Evolutionary conservation across 2,797 vertebrate species (phyloP).

Genomic region (Pelobates cultripes): DNA sequence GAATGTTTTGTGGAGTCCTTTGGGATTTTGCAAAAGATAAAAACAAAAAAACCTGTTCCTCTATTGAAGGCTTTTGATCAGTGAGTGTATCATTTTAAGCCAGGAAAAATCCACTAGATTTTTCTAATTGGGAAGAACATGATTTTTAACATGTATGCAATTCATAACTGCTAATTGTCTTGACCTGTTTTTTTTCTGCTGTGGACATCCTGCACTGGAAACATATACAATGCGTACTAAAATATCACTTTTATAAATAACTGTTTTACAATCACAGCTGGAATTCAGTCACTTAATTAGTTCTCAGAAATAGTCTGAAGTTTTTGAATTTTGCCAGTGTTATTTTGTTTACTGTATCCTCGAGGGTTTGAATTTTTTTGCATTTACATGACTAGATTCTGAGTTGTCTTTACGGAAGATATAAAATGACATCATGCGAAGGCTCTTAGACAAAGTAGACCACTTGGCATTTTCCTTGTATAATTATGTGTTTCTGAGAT

Average conservation of each 20-base stretch:
- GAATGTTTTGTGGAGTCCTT: constrained; percentile 1
- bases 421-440: too few relatives aligned
- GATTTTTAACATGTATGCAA: constrained; percentile 1
- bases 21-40: constrained; percentile 6
- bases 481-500: too few relatives aligned
- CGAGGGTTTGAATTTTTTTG: background rate
- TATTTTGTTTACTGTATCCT: background rate
- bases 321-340: background rate
- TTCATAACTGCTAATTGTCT: background rate
- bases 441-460: too few relatives aligned
- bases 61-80: constrained; percentile 11
- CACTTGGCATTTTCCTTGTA: too few relatives aligned
- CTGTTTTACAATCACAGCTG: background rate
- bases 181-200: background rate
- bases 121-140: constrained; percentile 3
- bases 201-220: background rate
- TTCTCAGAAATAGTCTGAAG: background rate
- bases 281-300: background rate
- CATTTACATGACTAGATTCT: too few relatives aligned
- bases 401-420: too few relatives aligned
- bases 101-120: background rate
- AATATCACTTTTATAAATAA: background rate
- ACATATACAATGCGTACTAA: background rate
- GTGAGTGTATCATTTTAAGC: constrained; percentile 16
- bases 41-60: background rate